A percentile compares a stretch with the other conserved stretches of the same genome.
phyloP scores from a whole-genome alignment of 2,113 vertebrate species.

The Cervus canadensis region DNA sequence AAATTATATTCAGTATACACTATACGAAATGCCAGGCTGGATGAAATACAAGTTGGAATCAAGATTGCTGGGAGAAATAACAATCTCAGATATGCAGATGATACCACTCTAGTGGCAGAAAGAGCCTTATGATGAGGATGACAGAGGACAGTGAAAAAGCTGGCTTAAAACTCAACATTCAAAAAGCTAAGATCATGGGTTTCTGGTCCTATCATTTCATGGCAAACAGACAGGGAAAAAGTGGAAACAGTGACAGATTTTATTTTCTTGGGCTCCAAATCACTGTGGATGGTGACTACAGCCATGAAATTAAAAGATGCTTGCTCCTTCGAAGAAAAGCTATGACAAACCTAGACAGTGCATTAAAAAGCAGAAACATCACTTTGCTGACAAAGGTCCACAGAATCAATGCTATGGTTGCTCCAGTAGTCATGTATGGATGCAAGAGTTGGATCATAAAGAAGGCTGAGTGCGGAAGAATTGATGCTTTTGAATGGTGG shows the following conservation, averaged over 20 bases:
- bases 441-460: background rate
- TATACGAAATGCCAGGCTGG: background rate
- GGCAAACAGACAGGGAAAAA: background rate
- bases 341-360: background rate
- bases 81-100: background rate
- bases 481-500: background rate
- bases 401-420: background rate
- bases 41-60: background rate
- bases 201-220: background rate
- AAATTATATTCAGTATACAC: background rate
- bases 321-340: background rate
- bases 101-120: background rate
- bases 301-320: background rate
- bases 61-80: background rate
- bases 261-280: background rate
- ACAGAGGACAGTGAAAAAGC: background rate
- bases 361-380: background rate
- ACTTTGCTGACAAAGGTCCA: background rate
- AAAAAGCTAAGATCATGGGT: background rate
- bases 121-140: background rate
- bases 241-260: background rate
- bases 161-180: background rate
- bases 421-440: background rate
- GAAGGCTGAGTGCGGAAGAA: background rate
- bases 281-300: background rate